Percentiles rank a stretch among this genome's conserved stretches.
Evolutionary conservation across 2,888 invertebrate genomes (phyloP).

Genomic region (Chamaedrilus cognettii): DNA sequence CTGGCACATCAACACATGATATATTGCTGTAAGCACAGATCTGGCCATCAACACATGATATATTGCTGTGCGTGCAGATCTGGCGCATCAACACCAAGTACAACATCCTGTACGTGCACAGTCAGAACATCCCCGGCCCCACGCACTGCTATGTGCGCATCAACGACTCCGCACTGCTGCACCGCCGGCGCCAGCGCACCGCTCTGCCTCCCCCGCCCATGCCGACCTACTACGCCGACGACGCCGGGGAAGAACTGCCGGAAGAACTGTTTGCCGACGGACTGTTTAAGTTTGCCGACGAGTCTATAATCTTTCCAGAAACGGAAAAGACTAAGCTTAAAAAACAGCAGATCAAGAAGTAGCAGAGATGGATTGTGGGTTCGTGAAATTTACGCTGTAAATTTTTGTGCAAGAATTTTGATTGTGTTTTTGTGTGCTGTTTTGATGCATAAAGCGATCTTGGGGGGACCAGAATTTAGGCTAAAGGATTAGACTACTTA

Average conservation of each 20-base stretch:
- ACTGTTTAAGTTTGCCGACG: slow-evolving; percentile 74
- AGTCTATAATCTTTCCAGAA: slow-evolving; percentile 13
- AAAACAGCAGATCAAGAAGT: too few relatives aligned
- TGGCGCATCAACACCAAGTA: slow-evolving; percentile 91
- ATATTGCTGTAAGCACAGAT: too few relatives aligned
- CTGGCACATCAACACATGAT: too few relatives aligned
- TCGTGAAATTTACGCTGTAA: too few relatives aligned
- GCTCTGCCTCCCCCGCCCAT: slow-evolving; percentile 68
- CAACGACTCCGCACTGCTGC: slow-evolving; percentile 76
- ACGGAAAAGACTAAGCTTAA: slow-evolving; percentile 9
- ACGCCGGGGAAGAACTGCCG: slow-evolving; percentile 63
- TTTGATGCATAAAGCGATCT: too few relatives aligned
- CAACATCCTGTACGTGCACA: slow-evolving; percentile 88
- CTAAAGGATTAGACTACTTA: too few relatives aligned
- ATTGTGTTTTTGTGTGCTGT: too few relatives aligned
- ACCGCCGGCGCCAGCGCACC: slow-evolving; percentile 29
- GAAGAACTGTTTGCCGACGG: slow-evolving; percentile 78
- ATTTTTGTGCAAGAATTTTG: too few relatives aligned
- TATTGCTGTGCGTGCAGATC: too few relatives aligned
- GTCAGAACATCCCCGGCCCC: slow-evolving; percentile 80
- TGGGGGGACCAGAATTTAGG: too few relatives aligned
- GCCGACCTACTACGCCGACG: slow-evolving; percentile 75
- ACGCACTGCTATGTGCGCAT: slow-evolving; percentile 69
- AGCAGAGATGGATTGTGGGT: too few relatives aligned
- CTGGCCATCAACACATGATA: too few relatives aligned